Conservation (phyloP, 2,113 vertebrate genomes). For the Elephantulus edwardii region DNA sequence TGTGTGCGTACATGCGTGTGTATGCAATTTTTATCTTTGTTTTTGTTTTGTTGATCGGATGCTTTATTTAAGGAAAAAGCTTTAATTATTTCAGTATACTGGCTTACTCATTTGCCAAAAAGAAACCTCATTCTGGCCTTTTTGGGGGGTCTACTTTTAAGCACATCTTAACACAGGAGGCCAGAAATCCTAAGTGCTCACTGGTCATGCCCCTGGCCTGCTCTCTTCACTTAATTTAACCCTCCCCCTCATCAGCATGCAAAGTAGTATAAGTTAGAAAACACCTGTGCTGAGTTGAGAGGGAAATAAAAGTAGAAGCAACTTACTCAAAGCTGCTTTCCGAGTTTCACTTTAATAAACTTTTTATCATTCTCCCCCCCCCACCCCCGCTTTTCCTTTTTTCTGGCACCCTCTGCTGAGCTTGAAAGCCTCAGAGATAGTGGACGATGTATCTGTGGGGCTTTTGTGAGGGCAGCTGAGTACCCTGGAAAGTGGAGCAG, state of each 20-base stretch:
- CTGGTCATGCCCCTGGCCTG: slow-evolving; percentile 45
- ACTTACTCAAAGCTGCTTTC: slow-evolving; percentile 60
- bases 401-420: slow-evolving; percentile 62
- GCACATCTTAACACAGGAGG: slow-evolving; percentile 42
- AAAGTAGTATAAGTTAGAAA: slow-evolving; percentile 70
- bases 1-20: slow-evolving; percentile 68
- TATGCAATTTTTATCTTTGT: slow-evolving; percentile 84
- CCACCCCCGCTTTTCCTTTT: slow-evolving; percentile 41
- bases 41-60: slow-evolving; percentile 82
- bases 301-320: slow-evolving; percentile 70
- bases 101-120: slow-evolving; percentile 83
- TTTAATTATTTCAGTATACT: slow-evolving; percentile 83
- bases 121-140: slow-evolving; percentile 77
- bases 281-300: slow-evolving; percentile 77
- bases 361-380: slow-evolving; percentile 78
- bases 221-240: slow-evolving; percentile 61
- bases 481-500: slow-evolving; percentile 67
- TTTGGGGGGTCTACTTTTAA: slow-evolving; percentile 72
- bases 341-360: slow-evolving; percentile 82
- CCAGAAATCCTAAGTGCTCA: slow-evolving; percentile 32
- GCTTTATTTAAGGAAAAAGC: slow-evolving; percentile 79
- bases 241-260: slow-evolving; percentile 61
- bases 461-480: slow-evolving; percentile 72
- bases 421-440: slow-evolving; percentile 74
- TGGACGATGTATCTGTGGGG: neutral